Evolutionary conservation across 2,888 invertebrate species (phyloP), one percentile per base, ranked within the genome.

Genomic region (Drosophila cyrtoloma): DNA sequence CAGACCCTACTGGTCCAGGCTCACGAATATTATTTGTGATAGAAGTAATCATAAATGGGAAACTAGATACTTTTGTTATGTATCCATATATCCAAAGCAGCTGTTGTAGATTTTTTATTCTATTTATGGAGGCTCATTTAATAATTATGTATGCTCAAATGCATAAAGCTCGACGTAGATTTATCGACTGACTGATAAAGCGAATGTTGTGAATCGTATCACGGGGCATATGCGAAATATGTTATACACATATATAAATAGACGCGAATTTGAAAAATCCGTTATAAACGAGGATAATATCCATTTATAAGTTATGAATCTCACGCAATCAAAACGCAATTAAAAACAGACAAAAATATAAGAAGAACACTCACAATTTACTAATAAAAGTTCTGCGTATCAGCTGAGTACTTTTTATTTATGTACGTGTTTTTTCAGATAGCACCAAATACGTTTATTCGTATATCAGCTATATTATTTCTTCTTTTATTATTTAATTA

Each of bases 181-280:
- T 69, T 75, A 78, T 81, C 76, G 71, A 22, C 51, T 9, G 33
- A 22, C 56, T 70, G 81, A 80, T 81, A 81, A 73, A 55, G 26
- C 32, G 37, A 12, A 1, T 3, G 14, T 22, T 26, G 19, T n/a
- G 12, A 55, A 62, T 37, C 67, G 75, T 71, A 66, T 77, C 80
- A 85, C 80, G 71, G 69, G 68, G 70, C 84, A 86, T 85, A 85
- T 84, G 60, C 74, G 71, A 65, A 78, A 82, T 77, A 22, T 22
- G 52, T 62, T 28, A 12, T 26, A 16, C 16, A 26, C 19, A 35
- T 42, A 52, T 60, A 30, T 52, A 51, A 16, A n/a, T 33, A 55
- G 16, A 39, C 57, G 44, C 52, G 16, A 28, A 35, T 26, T 30
- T 12, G 50, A 28, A 22, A 67, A n/a, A 26, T 19, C 7, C n/a